These are phyloP conservation scores for Hypsopygia costalis DNA, from an alignment of 2,888 invertebrate species.

Conservation along the genomic window DNA sequence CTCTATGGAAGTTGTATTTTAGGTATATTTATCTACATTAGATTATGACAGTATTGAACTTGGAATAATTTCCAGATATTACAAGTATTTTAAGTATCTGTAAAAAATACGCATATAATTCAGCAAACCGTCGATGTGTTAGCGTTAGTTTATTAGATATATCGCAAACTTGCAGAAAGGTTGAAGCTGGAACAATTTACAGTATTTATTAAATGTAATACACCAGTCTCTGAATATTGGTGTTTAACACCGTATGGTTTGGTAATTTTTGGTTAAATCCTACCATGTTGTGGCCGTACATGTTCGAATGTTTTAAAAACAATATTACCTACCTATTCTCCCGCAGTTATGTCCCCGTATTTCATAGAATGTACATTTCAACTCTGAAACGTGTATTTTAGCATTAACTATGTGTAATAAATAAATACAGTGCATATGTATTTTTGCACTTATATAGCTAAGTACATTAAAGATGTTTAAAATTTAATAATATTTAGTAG, in stretches of 20 bases:
- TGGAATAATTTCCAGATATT: neutral
- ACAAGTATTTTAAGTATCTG: conserved; percentile 7
- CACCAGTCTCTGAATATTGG: neutral
- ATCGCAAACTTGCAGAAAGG: conserved; percentile 48
- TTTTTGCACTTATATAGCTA: no score
- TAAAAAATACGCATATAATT: conserved; percentile 32
- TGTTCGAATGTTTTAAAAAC: conserved; percentile 3
- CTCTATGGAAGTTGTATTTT: no score
- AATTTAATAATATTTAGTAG: no score
- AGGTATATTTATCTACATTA: no score
- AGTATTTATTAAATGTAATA: conserved; percentile 19
- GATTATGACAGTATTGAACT: neutral
- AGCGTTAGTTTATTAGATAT: conserved; percentile 41
- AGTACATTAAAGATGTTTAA: no score
- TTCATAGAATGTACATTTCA: conserved; percentile 22
- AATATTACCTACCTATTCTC: no score
- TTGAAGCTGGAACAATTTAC: conserved; percentile 75
- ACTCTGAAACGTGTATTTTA: conserved; percentile 44
- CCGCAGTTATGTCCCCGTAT: neutral
- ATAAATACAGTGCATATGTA: neutral
- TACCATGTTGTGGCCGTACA: conserved; percentile 1
- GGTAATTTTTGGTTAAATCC: neutral
- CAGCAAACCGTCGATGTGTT: conserved; percentile 72
- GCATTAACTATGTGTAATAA: conserved; percentile 35
- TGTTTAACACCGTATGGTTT: conserved; percentile 2